A percentile compares a stretch with the other conserved stretches of the same genome.
Conservation (phyloP, 2,888 invertebrate genomes). For the Agriopis leucophaearia region DNA sequence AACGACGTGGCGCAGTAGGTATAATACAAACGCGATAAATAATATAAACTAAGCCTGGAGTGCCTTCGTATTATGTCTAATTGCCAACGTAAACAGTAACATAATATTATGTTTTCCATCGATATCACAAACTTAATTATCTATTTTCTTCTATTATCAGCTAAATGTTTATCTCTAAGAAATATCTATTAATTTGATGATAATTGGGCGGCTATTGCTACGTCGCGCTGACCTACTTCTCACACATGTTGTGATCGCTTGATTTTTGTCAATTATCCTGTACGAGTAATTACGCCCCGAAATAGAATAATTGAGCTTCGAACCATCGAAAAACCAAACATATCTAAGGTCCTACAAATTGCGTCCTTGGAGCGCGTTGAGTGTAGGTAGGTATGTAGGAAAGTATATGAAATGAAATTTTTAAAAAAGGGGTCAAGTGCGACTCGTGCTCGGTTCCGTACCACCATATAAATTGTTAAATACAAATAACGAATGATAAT, state of each 20-base stretch:
- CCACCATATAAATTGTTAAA: too few species aligned
- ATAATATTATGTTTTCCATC: not conserved
- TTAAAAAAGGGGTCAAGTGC: too few species aligned
- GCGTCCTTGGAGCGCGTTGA: not conserved
- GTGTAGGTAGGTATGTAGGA: not conserved
- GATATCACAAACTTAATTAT: not conserved
- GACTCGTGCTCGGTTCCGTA: too few species aligned
- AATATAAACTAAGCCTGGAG: too few species aligned
- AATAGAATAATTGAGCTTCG: constrained; percentile 36
- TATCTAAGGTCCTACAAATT: not conserved
- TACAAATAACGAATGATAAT: too few species aligned
- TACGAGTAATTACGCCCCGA: constrained; percentile 35
- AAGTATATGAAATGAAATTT: too few species aligned
- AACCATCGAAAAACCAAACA: constrained; percentile 30
- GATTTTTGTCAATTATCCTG: constrained; percentile 25
- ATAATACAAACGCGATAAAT: too few species aligned
- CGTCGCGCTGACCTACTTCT: constrained; percentile 27
- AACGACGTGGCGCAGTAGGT: too few species aligned
- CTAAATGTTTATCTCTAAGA: not conserved
- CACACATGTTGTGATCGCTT: constrained; percentile 5
- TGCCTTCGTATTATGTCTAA: too few species aligned
- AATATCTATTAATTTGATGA: constrained; percentile 2
- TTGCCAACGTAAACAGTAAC: too few species aligned
- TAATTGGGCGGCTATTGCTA: constrained; percentile 1
- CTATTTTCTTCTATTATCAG: not conserved